Evolutionary conservation across 1,140 invertebrate species (phyloP).

Genomic region (Calliopsis andreniformis): DNA sequence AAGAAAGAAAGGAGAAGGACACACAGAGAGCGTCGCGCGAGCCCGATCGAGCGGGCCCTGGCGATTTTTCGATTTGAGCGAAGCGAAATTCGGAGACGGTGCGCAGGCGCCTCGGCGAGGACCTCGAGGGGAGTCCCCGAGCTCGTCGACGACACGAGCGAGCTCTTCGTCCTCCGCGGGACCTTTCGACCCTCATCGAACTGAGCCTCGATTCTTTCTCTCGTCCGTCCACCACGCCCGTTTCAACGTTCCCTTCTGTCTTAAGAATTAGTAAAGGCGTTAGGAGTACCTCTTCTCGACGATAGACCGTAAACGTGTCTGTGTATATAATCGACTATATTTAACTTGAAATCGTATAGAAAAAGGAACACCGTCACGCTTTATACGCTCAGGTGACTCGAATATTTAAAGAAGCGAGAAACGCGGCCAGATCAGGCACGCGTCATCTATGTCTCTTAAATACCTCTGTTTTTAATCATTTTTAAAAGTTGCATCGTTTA

Average conservation of each 20-base stretch:
- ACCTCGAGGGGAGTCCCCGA: background rate
- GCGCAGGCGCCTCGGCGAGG: constrained; percentile 46
- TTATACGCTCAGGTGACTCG: constrained; percentile 17
- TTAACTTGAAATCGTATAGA: constrained; percentile 35
- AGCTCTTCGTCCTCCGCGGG: background rate
- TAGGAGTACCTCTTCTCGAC: background rate
- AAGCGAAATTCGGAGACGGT: constrained; percentile 69
- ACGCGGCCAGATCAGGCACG: background rate
- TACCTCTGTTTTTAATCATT: background rate
- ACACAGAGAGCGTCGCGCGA: constrained; percentile 6
- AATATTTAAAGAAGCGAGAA: constrained; percentile 25
- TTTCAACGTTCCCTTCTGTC: background rate
- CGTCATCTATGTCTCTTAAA: background rate
- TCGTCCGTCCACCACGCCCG: background rate
- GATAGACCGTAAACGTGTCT: constrained; percentile 1
- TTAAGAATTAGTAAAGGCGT: too few relatives aligned
- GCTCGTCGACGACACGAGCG: background rate
- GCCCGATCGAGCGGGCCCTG: constrained; percentile 65
- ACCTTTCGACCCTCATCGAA: background rate
- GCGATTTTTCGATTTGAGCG: constrained; percentile 64
- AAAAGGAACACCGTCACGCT: constrained; percentile 18
- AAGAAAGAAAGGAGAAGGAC: background rate
- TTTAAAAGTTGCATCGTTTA: background rate
- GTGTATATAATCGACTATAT: constrained; percentile 6
- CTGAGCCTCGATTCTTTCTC: constrained; percentile 33